Evolutionary conservation across 2,888 invertebrate genomes (phyloP), one percentile per base, ranked within the genome.

Genomic region (Aleiodes testaceus): DNA sequence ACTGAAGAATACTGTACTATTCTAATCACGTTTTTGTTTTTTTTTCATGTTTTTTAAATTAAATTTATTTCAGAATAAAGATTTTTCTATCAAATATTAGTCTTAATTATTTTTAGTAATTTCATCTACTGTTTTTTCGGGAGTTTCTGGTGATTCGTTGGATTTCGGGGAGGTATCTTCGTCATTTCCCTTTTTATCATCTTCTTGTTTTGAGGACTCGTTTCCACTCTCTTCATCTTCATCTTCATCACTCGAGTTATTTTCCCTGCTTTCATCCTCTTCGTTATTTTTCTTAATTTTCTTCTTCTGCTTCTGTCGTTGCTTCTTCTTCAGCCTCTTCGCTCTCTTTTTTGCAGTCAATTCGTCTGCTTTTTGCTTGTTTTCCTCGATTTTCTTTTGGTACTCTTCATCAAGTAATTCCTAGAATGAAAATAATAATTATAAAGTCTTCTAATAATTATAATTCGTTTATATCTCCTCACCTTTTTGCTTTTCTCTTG

Each of bases 291-390:
- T 87, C 75, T 81, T 85, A 7, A 78, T 61, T 67, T 76, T 81
- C 65, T 82, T 84, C 65, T 74, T 81, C 63, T 83, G 80, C 78
- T 88, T 88, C 55, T 79, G 75, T 73, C 88, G 90, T 85, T 91
- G 90, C 83, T 95, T 96, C 83, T 91, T 94, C 84, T 94, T 96
- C 70, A 93, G 84, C 65, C 98, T 91, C 85, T 98, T 99, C 0
- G 94, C 94, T 79, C 98, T 90, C 85, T 97, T 98, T 84, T 97
- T 98, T 0, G 96, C 95, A 3, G 97, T 97, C 84, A 90, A 92
- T 81, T 93, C 92, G 77, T 96, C 96, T 9, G 95, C 93, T 79
- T 87, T 88, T 81, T 84, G 90, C 77, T 87, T 87, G 85, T 96
- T 96, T 79, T 93, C 92, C 85, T 94, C 94, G 45, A 98, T 87